Evolutionary conservation across 2,113 vertebrate species (phyloP).

Genomic region (Gasterosteus aculeatus): DNA sequence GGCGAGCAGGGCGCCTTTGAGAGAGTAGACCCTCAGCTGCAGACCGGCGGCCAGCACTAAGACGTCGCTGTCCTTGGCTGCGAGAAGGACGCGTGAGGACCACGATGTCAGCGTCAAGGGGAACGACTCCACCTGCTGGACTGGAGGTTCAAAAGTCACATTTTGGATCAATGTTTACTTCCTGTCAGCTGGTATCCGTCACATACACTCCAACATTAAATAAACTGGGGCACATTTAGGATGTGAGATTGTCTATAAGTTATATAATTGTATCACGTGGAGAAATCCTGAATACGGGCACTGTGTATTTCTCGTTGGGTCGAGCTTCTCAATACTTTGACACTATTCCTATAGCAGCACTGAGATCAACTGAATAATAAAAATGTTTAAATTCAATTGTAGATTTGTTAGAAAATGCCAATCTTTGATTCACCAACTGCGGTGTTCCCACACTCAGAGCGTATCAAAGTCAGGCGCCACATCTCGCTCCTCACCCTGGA

Average conservation of each 20-base stretch:
- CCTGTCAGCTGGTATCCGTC: not conserved
- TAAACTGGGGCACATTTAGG: too few species aligned
- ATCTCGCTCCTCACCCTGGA: slow-evolving; percentile 65
- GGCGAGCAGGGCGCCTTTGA: slow-evolving; percentile 79
- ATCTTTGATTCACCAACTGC: slow-evolving; percentile 4
- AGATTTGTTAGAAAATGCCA: not conserved
- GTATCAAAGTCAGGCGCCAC: slow-evolving; percentile 8
- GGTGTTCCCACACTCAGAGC: slow-evolving; percentile 9
- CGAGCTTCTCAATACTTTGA: not conserved
- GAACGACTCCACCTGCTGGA: slow-evolving; percentile 80
- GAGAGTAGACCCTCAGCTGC: slow-evolving; percentile 74
- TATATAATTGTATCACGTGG: too few species aligned
- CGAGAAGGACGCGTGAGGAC: slow-evolving; percentile 62
- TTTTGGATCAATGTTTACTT: too few species aligned
- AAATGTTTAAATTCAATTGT: not conserved
- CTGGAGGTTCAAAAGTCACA: slow-evolving; percentile 56
- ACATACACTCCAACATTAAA: too few species aligned
- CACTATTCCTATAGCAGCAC: not conserved
- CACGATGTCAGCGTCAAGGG: slow-evolving; percentile 9
- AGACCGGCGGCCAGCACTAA: slow-evolving; percentile 70
- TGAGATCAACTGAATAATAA: not conserved
- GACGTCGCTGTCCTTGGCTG: slow-evolving; percentile 75
- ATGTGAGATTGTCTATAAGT: too few species aligned
- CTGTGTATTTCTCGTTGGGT: not conserved
- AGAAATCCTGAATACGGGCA: not conserved